Percentiles rank a stretch among this genome's conserved stretches.
phyloP scores from a whole-genome alignment of 2,113 vertebrate genomes.

The Pachyramphus minor region DNA sequence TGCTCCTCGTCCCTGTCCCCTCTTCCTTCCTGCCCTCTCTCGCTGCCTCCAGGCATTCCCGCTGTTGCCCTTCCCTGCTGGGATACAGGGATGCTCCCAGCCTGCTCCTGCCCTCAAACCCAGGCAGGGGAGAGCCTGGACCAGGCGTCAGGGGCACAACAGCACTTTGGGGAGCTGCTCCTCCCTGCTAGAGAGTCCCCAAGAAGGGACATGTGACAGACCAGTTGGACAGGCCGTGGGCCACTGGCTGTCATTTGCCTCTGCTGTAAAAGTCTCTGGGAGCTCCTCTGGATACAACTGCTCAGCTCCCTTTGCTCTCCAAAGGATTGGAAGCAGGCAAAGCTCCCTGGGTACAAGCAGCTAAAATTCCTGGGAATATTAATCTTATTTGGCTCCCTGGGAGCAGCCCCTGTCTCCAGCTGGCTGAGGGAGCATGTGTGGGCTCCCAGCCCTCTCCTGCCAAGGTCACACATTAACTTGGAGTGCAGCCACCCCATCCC shows the following conservation, averaged over 20 bases:
- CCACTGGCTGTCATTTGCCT: not conserved
- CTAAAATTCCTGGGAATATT: not conserved
- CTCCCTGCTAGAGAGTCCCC: not conserved
- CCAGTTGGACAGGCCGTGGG: not conserved
- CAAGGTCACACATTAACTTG: conserved; percentile 47
- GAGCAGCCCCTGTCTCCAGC: not conserved
- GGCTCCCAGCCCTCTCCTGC: not conserved
- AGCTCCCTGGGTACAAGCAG: not conserved
- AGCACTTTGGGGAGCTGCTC: not conserved
- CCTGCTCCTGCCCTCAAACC: not conserved
- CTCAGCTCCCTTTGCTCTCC: not conserved
- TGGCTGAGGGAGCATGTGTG: fast-evolving
- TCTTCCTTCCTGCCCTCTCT: conserved; percentile 13
- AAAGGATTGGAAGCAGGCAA: fast-evolving
- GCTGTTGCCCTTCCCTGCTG: not conserved
- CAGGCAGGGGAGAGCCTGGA: not conserved
- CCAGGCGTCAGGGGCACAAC: not conserved
- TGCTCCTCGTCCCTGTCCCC: not conserved
- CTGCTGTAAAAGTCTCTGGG: not conserved
- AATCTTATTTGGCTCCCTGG: not conserved
- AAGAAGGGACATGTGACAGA: not conserved
- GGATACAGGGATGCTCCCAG: not conserved
- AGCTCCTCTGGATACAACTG: not conserved
- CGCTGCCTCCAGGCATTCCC: not conserved
- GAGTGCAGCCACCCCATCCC: not conserved